phyloP scores from a whole-genome alignment of 2,113 vertebrate species.

The Raphicerus campestris region DNA sequence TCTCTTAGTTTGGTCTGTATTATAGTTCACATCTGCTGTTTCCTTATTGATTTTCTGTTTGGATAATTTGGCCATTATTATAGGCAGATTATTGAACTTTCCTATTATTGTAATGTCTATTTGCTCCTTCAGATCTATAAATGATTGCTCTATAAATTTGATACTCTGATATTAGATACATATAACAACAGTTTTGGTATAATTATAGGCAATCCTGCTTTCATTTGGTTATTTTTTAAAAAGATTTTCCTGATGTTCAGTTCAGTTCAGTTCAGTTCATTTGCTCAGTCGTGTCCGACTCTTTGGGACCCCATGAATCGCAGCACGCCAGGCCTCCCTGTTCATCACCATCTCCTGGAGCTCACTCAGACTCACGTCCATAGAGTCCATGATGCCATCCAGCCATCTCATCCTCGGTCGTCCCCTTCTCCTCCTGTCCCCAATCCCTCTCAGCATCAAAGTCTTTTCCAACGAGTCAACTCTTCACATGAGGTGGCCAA shows the following conservation, averaged over 20 bases:
- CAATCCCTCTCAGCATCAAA: too few relatives aligned
- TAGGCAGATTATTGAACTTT: neutral
- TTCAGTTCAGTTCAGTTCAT: too few relatives aligned
- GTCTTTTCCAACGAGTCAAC: too few relatives aligned
- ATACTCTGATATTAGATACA: neutral
- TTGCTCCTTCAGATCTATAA: neutral
- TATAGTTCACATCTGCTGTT: neutral
- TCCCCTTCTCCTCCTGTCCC: too few relatives aligned
- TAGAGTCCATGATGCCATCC: too few relatives aligned
- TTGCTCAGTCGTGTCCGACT: too few relatives aligned
- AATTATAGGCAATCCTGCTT: neutral
- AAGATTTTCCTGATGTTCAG: neutral
- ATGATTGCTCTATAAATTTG: neutral
- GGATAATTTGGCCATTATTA: neutral
- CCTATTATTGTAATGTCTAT: neutral
- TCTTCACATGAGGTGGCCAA: too few relatives aligned
- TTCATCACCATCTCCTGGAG: too few relatives aligned
- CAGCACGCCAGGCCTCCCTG: too few relatives aligned
- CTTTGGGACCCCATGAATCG: too few relatives aligned
- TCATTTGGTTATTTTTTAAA: neutral
- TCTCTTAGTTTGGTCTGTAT: neutral
- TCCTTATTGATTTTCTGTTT: neutral
- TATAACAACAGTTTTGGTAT: neutral
- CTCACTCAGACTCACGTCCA: too few relatives aligned
- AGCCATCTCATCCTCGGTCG: too few relatives aligned